Evolutionary conservation across 2,113 vertebrate genomes (phyloP).

Genomic region (Pterophyllum scalare): DNA sequence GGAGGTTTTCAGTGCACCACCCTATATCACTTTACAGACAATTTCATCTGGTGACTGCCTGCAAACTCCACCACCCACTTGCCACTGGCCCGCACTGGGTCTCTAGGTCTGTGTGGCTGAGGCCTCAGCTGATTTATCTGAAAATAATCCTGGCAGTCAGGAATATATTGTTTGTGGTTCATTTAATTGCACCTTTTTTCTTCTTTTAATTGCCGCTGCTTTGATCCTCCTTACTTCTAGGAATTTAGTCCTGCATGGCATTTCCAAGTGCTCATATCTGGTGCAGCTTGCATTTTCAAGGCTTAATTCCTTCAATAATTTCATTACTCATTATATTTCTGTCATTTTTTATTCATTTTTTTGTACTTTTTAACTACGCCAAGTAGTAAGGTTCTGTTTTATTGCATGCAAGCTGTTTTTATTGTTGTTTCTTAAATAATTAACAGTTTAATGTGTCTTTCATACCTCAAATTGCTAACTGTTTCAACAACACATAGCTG

Average conservation of each 20-base stretch:
- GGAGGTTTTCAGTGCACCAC: background rate
- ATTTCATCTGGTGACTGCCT: too few relatives aligned
- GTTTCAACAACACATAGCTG: background rate
- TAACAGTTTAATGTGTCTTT: background rate
- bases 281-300: background rate
- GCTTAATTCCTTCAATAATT: conserved; percentile 1
- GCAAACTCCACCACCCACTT: too few relatives aligned
- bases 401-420: conserved; percentile 8
- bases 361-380: background rate
- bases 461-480: conserved; percentile 2
- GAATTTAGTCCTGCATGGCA: background rate
- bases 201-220: background rate
- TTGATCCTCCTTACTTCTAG: background rate
- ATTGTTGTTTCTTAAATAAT: background rate
- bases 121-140: too few relatives aligned
- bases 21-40: too few relatives aligned
- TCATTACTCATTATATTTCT: background rate
- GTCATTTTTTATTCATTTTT: background rate
- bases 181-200: background rate
- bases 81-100: too few relatives aligned
- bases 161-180: background rate
- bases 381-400: background rate
- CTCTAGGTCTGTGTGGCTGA: too few relatives aligned
- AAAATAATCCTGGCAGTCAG: too few relatives aligned
- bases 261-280: background rate